Percentiles rank a stretch among this genome's conserved stretches.
Conservation (phyloP, 1,140 invertebrate species). For the Potamilus streckersoni region DNA sequence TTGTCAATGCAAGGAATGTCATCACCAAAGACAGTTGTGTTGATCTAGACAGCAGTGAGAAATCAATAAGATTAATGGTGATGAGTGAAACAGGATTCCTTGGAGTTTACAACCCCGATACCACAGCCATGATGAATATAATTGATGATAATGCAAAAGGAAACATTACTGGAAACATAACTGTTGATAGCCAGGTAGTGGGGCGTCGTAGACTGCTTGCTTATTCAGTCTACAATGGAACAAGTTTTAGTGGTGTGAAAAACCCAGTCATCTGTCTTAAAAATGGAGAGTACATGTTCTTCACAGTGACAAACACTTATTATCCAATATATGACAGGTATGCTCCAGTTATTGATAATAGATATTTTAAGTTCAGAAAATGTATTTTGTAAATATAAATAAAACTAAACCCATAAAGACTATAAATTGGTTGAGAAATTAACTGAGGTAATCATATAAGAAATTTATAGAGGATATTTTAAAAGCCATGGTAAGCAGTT, state of each 20-base stretch:
- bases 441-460: too few species aligned
- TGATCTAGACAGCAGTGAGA: constrained; percentile 32
- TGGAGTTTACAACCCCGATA: constrained; percentile 56
- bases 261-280: constrained; percentile 58
- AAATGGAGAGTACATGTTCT: constrained; percentile 56
- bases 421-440: too few species aligned
- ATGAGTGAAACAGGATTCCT: constrained; percentile 45
- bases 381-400: too few species aligned
- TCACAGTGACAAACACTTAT: constrained; percentile 50
- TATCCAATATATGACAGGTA: constrained; percentile 65
- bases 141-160: constrained; percentile 45
- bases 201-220: constrained; percentile 52
- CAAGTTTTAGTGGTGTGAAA: constrained; percentile 49
- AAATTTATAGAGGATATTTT: too few species aligned
- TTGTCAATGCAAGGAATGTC: constrained; percentile 54
- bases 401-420: too few species aligned
- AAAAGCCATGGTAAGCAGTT: too few species aligned
- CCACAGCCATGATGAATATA: constrained; percentile 25
- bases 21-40: constrained; percentile 55
- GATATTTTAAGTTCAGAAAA: too few species aligned
- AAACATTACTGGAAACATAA: constrained; percentile 47
- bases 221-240: constrained; percentile 32
- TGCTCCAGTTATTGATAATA: background rate
- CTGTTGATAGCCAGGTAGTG: constrained; percentile 29
- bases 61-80: constrained; percentile 42